A percentile compares a stretch with the other conserved stretches of the same genome.
phyloP scores from a whole-genome alignment of 2,888 invertebrate genomes.

The Microplitis deprimator region DNA sequence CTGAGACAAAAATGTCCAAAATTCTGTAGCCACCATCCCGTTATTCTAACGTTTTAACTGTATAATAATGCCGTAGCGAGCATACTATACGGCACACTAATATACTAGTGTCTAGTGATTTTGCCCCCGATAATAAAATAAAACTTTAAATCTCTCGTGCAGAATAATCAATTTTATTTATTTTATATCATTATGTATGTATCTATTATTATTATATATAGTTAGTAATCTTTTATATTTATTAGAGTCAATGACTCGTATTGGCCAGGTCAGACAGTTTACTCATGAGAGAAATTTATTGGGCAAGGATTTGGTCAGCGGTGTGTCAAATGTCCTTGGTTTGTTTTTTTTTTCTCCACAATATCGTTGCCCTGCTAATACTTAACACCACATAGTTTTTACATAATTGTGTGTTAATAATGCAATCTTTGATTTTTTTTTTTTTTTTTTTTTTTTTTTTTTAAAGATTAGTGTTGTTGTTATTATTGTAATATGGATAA shows the following conservation, averaged over 20 bases:
- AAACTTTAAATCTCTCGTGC: constrained; percentile 20
- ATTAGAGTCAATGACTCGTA: constrained; percentile 27
- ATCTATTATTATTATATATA: constrained; percentile 16
- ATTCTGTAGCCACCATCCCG: constrained; percentile 55
- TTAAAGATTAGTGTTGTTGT: neutral
- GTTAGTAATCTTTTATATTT: neutral
- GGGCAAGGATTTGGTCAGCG: constrained; percentile 50
- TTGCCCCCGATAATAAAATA: constrained; percentile 33
- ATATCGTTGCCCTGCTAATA: constrained; percentile 3
- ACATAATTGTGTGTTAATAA: constrained; percentile 25
- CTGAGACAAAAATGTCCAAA: constrained; percentile 57
- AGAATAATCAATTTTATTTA: constrained; percentile 24
- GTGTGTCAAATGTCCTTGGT: constrained; percentile 63
- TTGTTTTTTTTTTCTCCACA: constrained; percentile 14
- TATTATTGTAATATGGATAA: constrained; percentile 27
- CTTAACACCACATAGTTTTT: neutral
- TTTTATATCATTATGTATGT: constrained; percentile 21
- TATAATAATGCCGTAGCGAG: constrained; percentile 55
- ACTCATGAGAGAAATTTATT: constrained; percentile 44
- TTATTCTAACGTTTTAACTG: constrained; percentile 64
- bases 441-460: neutral
- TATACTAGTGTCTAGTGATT: constrained; percentile 44
- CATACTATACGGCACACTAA: constrained; percentile 41
- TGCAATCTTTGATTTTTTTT: neutral
- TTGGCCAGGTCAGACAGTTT: constrained; percentile 19